Evolutionary conservation across 2,888 invertebrate species (phyloP).

Genomic region (Rhorus exstirpatorius): DNA sequence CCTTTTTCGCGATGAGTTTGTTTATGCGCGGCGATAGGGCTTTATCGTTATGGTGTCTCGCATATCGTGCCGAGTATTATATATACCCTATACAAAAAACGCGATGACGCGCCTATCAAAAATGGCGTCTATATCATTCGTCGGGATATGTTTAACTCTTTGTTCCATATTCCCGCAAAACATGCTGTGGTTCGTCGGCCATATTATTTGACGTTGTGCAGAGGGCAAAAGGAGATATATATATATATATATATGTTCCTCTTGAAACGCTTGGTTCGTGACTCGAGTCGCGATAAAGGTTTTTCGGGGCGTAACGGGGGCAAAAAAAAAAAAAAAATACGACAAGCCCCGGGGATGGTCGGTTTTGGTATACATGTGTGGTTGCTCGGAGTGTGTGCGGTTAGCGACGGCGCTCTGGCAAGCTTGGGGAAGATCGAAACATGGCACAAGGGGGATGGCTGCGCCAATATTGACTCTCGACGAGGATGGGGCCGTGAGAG

Average conservation of each 20-base stretch:
- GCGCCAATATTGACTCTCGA: constrained; percentile 85
- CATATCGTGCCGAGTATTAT: constrained; percentile 7
- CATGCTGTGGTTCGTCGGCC: too few relatives aligned
- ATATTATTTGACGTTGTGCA: background rate
- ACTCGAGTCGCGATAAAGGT: background rate
- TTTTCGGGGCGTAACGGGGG: constrained; percentile 73
- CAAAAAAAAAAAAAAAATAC: constrained; percentile 47
- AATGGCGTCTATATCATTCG: constrained; percentile 11
- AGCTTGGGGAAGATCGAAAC: constrained; percentile 54
- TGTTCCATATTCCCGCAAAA: too few relatives aligned
- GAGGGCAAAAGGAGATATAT: background rate
- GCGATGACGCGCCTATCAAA: constrained; percentile 26
- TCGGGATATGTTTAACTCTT: background rate
- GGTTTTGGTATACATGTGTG: constrained; percentile 26
- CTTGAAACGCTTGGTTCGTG: background rate
- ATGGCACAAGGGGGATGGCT: constrained; percentile 79
- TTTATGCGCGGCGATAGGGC: constrained; percentile 65
- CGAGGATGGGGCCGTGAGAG: constrained; percentile 77
- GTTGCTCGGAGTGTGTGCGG: background rate
- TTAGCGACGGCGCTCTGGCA: constrained; percentile 36
- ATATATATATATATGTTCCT: background rate
- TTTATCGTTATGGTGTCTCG: constrained; percentile 72
- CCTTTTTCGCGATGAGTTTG: constrained; percentile 66
- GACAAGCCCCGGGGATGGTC: constrained; percentile 44
- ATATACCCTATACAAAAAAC: constrained; percentile 1